Evolutionary conservation across 2,113 vertebrate genomes (phyloP).

Genomic region (Pica pica): DNA sequence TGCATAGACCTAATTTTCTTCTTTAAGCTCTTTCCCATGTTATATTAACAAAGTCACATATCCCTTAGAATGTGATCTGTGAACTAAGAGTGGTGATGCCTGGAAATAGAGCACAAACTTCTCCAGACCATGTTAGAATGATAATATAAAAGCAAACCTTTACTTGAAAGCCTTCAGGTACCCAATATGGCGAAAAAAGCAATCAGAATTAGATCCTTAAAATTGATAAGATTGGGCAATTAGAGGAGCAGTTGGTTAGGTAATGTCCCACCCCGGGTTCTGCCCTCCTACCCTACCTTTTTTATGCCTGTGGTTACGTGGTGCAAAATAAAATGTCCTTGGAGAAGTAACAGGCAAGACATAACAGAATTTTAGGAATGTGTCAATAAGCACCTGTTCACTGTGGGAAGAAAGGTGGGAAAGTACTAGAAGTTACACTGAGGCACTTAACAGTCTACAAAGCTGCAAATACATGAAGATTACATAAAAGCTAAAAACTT

Average conservation of each 20-base stretch:
- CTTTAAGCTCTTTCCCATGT: background rate
- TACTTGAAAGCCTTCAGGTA: background rate
- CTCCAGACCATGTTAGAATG: background rate
- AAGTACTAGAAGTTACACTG: background rate
- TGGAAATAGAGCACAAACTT: background rate
- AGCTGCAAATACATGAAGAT: background rate
- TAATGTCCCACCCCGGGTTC: background rate
- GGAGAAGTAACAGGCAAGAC: background rate
- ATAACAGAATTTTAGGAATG: background rate
- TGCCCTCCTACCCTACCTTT: background rate
- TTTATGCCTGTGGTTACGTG: fast-evolving
- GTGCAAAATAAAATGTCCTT: background rate
- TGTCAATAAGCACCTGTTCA: background rate
- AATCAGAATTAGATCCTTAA: fast-evolving
- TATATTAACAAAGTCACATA: background rate
- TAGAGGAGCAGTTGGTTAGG: background rate
- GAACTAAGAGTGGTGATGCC: background rate
- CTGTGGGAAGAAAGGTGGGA: background rate
- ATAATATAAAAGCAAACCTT: background rate
- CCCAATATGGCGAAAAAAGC: background rate
- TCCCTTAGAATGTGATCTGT: background rate
- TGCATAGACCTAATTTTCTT: background rate
- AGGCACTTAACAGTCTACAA: background rate
- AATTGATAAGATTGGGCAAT: background rate
- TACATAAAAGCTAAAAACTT: background rate